Conservation (phyloP, 2,797 vertebrate species). For the Schizopygopsis pylzovi region DNA sequence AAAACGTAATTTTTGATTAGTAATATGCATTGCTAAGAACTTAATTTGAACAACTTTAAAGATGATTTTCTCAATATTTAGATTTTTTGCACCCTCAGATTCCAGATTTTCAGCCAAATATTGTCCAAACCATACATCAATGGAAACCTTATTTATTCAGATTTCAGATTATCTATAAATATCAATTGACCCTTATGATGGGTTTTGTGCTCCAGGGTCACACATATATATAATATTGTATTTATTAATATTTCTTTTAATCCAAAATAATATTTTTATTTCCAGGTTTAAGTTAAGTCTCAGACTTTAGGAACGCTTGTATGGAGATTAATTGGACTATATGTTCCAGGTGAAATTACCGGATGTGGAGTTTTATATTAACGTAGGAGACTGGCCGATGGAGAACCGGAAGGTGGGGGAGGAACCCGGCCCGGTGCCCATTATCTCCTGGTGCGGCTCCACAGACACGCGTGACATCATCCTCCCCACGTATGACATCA, state of each 20-base stretch:
- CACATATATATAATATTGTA: too few species aligned
- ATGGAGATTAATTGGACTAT: neutral
- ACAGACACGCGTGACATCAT: constrained; percentile 86
- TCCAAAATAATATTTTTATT: neutral
- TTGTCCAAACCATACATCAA: too few species aligned
- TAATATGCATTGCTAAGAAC: too few species aligned
- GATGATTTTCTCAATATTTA: too few species aligned
- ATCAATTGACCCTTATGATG: too few species aligned
- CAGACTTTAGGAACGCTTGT: neutral
- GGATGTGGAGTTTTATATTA: constrained; percentile 91
- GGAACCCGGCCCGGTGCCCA: constrained; percentile 81
- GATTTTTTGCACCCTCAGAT: too few species aligned
- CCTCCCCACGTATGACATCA: constrained; percentile 92
- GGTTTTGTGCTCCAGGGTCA: too few species aligned
- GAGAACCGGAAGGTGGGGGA: constrained; percentile 80
- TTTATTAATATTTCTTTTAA: neutral
- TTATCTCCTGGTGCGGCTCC: constrained; percentile 95
- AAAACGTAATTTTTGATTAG: too few species aligned
- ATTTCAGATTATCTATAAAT: too few species aligned
- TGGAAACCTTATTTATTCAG: too few species aligned
- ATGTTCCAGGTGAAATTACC: constrained; percentile 83
- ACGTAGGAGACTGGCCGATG: constrained; percentile 94
- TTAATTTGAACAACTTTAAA: too few species aligned
- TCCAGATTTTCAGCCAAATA: too few species aligned
- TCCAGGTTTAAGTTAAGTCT: neutral